Percentiles rank a stretch among this genome's conserved stretches.
phyloP scores from a whole-genome alignment of 1,140 invertebrate genomes.

The Aphelenchoides fujianensis region DNA sequence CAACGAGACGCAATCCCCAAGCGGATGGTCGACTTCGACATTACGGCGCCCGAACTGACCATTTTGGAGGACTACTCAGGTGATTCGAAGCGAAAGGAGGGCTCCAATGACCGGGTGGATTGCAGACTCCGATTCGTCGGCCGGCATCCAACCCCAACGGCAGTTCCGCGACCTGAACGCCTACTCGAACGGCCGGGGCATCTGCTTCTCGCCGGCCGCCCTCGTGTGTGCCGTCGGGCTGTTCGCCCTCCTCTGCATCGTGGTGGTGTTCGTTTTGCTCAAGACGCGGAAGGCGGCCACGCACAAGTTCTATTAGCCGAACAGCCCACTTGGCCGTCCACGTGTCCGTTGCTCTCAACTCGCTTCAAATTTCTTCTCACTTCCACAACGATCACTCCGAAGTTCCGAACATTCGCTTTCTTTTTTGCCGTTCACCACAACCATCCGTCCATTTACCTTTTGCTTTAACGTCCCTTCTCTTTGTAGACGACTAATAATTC shows the following conservation, averaged over 20 bases:
- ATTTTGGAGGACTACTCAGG: slow-evolving; percentile 54
- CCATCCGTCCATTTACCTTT: too few species aligned
- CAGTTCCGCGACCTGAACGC: neutral
- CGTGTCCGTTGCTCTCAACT: neutral
- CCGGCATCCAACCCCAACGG: neutral
- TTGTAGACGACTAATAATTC: too few species aligned
- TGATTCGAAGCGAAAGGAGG: too few species aligned
- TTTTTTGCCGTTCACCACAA: slow-evolving; percentile 2
- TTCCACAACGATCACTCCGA: neutral
- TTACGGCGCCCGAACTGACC: slow-evolving; percentile 55
- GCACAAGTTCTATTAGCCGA: neutral
- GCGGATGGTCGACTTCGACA: slow-evolving; percentile 53
- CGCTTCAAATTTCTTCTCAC: neutral
- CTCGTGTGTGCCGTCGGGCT: slow-evolving; percentile 33
- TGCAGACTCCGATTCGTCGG: neutral
- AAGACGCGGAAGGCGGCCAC: neutral
- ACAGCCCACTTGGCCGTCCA: too few species aligned
- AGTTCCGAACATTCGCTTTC: neutral
- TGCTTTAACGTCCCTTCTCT: too few species aligned
- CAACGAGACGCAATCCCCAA: slow-evolving; percentile 24
- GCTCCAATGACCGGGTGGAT: too few species aligned
- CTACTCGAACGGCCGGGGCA: neutral
- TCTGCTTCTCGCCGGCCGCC: slow-evolving; percentile 44
- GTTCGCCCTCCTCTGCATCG: slow-evolving; percentile 22
- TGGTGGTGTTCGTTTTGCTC: slow-evolving; percentile 29